Base-by-base conservation (phyloP, 2,113 vertebrate genomes). In the Sinocyclocheilus grahami region DNA sequence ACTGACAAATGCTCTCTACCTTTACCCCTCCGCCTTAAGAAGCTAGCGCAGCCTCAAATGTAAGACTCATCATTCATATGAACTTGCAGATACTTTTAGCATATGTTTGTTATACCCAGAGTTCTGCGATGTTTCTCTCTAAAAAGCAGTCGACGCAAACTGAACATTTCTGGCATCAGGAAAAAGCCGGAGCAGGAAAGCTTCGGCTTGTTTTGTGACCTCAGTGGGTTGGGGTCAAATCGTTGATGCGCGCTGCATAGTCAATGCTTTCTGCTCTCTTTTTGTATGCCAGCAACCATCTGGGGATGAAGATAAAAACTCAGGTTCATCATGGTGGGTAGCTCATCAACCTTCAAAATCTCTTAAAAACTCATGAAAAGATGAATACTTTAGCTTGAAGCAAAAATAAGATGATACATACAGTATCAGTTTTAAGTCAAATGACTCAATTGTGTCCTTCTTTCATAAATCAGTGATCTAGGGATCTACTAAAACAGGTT, bases 171-270 rank as follows among this genome's bases (percentile, higher is more conserved):
- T 85, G 20, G 65, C 48, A 71, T 74, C 30, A 51, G 81, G 77
- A 87, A 89, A 81, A 37, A 79, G 71, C 37, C 12, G 6, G 13
- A 53, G 39, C 87, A 83, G 63, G 81, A 90, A 90, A 86, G 71
- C 78, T 24, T 51, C 71, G 86, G 82, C 69, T 88, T 76, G 82
- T 88, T 86, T 63, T 10, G 76, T 90, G 89, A 92, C 90, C 91
- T 33, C 84, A 6, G 72, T 89, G 89, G 89, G 82, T 78, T 82
- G 71, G 81, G 79, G 75, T 89, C 84, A 82, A 87, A 80, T 58
- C 4, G 78, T 53, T 77, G 87, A 76, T 85, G 63, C 72, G 55
- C 83, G 86, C 81, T 81, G 67, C 60, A 86, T 39, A 78, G 51
- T 91, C 88, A 78, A 87, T 89, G 88, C 74, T 58, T 37, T 75